These are phyloP conservation scores for Arbacia lixula DNA, from an alignment of 53 echinoderm and acorn worm species.

Conservation along the genomic window DNA sequence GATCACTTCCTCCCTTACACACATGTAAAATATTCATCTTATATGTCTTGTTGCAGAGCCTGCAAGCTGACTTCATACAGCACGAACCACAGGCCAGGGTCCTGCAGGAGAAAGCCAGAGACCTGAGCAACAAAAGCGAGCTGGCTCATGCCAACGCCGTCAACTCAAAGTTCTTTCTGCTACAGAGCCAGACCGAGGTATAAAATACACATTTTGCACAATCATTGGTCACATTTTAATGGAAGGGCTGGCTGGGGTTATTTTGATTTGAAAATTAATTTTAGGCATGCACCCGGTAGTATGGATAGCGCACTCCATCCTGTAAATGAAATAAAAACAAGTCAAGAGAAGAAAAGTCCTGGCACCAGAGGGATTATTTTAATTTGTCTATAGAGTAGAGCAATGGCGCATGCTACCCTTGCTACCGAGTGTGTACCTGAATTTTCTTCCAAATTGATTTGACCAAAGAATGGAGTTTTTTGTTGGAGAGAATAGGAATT, in stretches of 20 bases:
- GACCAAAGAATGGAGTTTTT: no score
- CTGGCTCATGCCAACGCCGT: conserved; percentile 9
- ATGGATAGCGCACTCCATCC: no score
- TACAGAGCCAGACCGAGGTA: conserved; percentile 50
- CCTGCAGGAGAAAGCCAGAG: conserved; percentile 23
- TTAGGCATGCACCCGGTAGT: no score
- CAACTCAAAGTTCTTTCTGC: conserved; percentile 48
- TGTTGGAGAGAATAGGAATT: no score
- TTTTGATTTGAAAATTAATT: no score
- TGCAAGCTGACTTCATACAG: conserved; percentile 28
- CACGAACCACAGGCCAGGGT: conserved; percentile 19
- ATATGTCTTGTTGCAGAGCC: not conserved
- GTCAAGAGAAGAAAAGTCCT: not conserved
- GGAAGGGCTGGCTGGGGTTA: no score
- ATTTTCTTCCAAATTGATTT: no score
- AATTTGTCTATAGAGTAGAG: no score
- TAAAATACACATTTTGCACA: not conserved
- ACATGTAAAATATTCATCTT: not conserved
- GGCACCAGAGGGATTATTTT: not conserved
- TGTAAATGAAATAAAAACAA: not conserved
- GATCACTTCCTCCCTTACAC: no score
- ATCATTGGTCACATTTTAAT: not conserved
- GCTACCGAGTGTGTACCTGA: no score
- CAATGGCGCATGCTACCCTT: no score
- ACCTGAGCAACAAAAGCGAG: conserved; percentile 13